Base-by-base conservation (phyloP, 2,113 vertebrate genomes). In the Lasiurus borealis region DNA sequence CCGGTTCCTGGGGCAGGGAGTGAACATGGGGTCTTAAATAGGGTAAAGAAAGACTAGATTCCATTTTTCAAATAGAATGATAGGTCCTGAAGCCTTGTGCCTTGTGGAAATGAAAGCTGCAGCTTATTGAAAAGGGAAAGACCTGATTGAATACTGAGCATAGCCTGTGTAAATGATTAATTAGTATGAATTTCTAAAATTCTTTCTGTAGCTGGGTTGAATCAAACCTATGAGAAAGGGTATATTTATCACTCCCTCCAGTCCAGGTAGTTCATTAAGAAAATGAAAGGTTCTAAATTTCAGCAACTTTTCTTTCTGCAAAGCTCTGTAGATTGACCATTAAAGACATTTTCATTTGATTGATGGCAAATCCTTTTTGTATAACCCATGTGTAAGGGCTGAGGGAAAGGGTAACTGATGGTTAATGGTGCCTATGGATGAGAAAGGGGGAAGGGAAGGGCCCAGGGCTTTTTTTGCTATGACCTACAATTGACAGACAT, bases 61-160 rank as follows among this genome's bases (percentile, higher is more conserved):
- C 66, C 31, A 23, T 23, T 68, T 81, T 81, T 52, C 57, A 54
- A 14, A 68, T 15, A 31, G 27, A 83, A 27, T 7, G 8, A 15
- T 0, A 2, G 57, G 11, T 34, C 94, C 92, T 29, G 48, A 44
- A 89, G 88, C 16, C 68, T 62, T 88, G 48, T 19, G 31, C 54
- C 48, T 21, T 10, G 15, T 16, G 31, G 92, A 62, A 85, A 69
- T 12, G 25, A 36, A 95, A 88, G 52, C 23, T 71, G 23, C 14
- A 40, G 25, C 82, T 95, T 83, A 59, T 95, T 46, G 83, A 77
- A 86, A 94, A 87, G 14, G 48, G 31, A 52, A 93, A 93, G 85
- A 27, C 10, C 75, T 72, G 83, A 83, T 76, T 75, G 94, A 91
- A 52, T 77, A 81, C 50, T 85, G 69, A 92, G 57, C 54, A 40